Evolutionary conservation across 2,888 invertebrate species (phyloP), one percentile per base, ranked within the genome.

Genomic region (Zootermopsis nevadensis): DNA sequence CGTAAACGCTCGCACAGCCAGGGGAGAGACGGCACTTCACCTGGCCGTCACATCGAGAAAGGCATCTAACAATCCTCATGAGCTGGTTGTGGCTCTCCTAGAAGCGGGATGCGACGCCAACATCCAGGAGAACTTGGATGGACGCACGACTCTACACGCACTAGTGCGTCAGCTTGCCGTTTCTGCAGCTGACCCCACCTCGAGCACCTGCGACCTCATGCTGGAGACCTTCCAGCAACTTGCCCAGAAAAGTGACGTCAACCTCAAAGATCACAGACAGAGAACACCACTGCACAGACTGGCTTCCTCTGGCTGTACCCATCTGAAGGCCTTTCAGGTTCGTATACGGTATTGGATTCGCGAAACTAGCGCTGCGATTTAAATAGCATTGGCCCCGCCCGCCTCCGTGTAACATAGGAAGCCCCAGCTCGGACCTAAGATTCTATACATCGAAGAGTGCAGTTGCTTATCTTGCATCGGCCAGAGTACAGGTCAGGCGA

Each of bases 21-120:
- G 88, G 33, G 89, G 89, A 6, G 89, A 89, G 85, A 89, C 88
- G 10, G 89, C 89, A 0, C 86, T 89, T 7, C 89, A 89, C 84
- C 86, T 89, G 79, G 88, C 87, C 31, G 88, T 89, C 77, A 85
- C 87, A 48, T 31, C 67, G 30, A 48, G 82, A 33, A 30, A 31
- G 31, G 42, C 35, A 15, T 35, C 27, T 15, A 48, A 80, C 24
- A 76, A 82, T 24, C 38, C 82, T 4, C 60, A 42, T 8, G 87
- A 87, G 83, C 87, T 88, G 82, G 88, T 89, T 19, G 87, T 86
- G 80, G 86, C 88, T 80, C 87, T 89, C 7, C 84, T 89, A 53
- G 87, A 88, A 74, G 86, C 88, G 81, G 88, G 87, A 30, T 89
- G 89, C 83, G 88, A 89, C 48, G 86, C 89, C 6, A 86, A 86